Evolutionary conservation across 2,113 vertebrate species (phyloP).

Genomic region (Pontoporia blainvillei): DNA sequence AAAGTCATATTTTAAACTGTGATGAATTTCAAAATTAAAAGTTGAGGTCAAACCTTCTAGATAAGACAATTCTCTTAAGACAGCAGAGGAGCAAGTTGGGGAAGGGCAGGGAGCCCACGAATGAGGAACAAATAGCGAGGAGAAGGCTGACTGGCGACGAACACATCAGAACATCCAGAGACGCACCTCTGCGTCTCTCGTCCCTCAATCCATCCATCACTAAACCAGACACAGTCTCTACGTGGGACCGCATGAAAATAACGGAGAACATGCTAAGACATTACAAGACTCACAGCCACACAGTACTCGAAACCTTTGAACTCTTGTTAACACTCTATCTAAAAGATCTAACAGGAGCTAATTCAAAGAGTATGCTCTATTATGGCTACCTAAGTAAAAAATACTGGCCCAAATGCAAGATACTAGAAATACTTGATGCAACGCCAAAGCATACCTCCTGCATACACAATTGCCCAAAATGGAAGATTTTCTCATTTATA

Average conservation of each 20-base stretch:
- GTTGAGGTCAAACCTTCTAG: neutral
- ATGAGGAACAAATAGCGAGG: too few relatives aligned
- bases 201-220: rapidly evolving
- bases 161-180: rapidly evolving
- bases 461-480: rapidly evolving
- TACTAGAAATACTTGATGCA: rapidly evolving
- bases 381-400: neutral
- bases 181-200: rapidly evolving
- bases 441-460: rapidly evolving
- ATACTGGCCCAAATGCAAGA: neutral
- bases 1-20: neutral
- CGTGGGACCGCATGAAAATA: rapidly evolving
- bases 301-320: rapidly evolving
- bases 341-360: neutral
- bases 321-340: neutral
- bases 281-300: rapidly evolving
- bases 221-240: neutral
- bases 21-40: neutral
- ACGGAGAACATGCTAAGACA: rapidly evolving
- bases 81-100: neutral
- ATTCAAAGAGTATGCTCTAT: neutral
- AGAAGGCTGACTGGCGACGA: rapidly evolving
- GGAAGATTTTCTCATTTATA: neutral
- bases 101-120: neutral
- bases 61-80: neutral